Evolutionary conservation across 2,113 vertebrate genomes (phyloP).

Genomic region (Bubo scandiacus): DNA sequence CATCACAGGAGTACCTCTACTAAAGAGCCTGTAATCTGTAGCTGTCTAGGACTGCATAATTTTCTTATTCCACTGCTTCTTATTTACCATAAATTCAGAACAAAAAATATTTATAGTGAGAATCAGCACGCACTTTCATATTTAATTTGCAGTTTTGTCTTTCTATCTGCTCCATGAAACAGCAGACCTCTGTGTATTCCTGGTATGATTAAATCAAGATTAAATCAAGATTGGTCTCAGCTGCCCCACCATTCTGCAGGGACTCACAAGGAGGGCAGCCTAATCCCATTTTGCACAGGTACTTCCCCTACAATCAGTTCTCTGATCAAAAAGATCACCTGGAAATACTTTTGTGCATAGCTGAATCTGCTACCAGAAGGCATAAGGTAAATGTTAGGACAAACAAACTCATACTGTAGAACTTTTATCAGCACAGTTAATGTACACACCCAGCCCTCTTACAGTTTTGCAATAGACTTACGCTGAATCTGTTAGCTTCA

Average conservation of each 20-base stretch:
- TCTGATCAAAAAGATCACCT: slow-evolving; percentile 6
- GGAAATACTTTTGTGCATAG: slow-evolving; percentile 12
- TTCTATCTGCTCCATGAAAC: not conserved
- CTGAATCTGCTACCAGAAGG: slow-evolving; percentile 5
- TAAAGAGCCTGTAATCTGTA: not conserved
- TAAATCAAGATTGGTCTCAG: slow-evolving; percentile 20
- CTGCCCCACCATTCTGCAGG: not conserved
- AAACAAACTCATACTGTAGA: not conserved
- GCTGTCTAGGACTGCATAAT: not conserved
- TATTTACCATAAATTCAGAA: slow-evolving; percentile 4
- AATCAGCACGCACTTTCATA: not conserved
- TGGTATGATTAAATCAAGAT: slow-evolving; percentile 6
- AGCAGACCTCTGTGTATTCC: not conserved
- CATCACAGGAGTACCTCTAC: not conserved
- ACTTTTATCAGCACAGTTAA: not conserved
- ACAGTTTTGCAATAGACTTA: not conserved
- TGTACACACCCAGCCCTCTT: not conserved
- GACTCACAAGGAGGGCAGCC: not conserved
- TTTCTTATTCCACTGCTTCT: not conserved
- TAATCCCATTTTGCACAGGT: not conserved
- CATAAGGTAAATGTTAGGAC: not conserved
- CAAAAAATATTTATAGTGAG: not conserved
- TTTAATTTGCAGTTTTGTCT: not conserved
- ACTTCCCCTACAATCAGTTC: not conserved
- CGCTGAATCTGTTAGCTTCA: not conserved